A percentile compares a stretch with the other conserved stretches of the same genome.
phyloP scores from a whole-genome alignment of 2,888 invertebrate genomes.

The Odontocerum albicorne region DNA sequence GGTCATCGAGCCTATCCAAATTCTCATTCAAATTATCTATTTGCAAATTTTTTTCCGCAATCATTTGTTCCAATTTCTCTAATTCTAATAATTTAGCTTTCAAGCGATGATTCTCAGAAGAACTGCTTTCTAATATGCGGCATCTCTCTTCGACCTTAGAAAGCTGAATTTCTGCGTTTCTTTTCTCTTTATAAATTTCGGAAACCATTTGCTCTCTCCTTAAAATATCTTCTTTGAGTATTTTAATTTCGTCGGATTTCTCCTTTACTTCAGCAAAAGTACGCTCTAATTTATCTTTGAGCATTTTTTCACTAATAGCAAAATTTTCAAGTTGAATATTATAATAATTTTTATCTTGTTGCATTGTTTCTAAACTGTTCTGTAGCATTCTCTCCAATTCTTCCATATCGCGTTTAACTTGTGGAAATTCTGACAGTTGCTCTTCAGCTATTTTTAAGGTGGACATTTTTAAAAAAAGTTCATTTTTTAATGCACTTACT shows the following conservation, averaged over 20 bases:
- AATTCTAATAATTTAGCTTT: conserved; percentile 54
- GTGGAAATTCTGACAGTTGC: conserved; percentile 56
- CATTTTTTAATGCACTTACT: conserved; percentile 57
- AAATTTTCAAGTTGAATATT: conserved; percentile 58
- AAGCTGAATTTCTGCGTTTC: conserved; percentile 52
- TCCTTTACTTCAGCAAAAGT: conserved; percentile 58
- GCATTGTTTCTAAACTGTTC: conserved; percentile 55
- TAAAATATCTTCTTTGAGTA: conserved; percentile 58
- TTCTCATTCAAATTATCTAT: conserved; percentile 57
- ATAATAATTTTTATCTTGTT: conserved; percentile 59
- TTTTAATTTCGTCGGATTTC: conserved; percentile 55
- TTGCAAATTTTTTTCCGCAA: conserved; percentile 59
- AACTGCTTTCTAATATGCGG: conserved; percentile 47
- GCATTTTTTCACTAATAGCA: conserved; percentile 54
- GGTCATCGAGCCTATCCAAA: conserved; percentile 51
- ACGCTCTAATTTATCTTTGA: conserved; percentile 60
- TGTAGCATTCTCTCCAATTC: conserved; percentile 53
- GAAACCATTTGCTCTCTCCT: conserved; percentile 61
- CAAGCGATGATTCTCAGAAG: conserved; percentile 52
- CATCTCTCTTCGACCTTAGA: conserved; percentile 56
- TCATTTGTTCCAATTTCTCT: conserved; percentile 55
- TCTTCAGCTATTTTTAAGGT: conserved; percentile 58
- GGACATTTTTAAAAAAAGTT: conserved; percentile 58
- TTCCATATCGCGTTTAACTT: conserved; percentile 53
- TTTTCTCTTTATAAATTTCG: conserved; percentile 60